phyloP scores from a whole-genome alignment of 2,888 invertebrate genomes.

The Megalurothrips usitatus region DNA sequence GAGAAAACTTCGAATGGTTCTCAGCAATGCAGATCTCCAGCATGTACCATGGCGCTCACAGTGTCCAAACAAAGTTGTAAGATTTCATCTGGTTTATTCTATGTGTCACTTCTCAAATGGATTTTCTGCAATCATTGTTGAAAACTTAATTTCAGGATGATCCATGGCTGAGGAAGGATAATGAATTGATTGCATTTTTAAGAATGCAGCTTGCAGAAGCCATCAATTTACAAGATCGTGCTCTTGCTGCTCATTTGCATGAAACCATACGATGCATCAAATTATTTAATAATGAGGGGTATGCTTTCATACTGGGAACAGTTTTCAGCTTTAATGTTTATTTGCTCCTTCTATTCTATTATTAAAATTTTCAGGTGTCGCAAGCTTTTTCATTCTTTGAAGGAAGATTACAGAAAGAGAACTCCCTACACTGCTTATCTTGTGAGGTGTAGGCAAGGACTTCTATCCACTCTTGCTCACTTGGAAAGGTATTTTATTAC shows the following conservation, averaged over 20 bases:
- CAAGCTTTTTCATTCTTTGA: slow-evolving; percentile 67
- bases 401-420: slow-evolving; percentile 69
- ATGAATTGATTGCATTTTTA: slow-evolving; percentile 59
- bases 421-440: slow-evolving; percentile 80
- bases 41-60: slow-evolving; percentile 48
- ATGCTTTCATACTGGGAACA: slow-evolving; percentile 30
- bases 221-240: slow-evolving; percentile 70
- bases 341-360: not conserved
- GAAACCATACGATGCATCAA: slow-evolving; percentile 77
- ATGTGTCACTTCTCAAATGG: slow-evolving; percentile 38
- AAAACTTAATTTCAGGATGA: slow-evolving; percentile 43
- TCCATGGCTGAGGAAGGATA: slow-evolving; percentile 44
- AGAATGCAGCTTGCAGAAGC: slow-evolving; percentile 77
- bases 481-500: slow-evolving; percentile 56
- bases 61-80: slow-evolving; percentile 31
- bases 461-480: slow-evolving; percentile 69
- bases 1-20: slow-evolving; percentile 81
- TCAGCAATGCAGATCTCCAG: slow-evolving; percentile 81
- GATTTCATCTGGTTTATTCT: slow-evolving; percentile 28
- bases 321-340: not conserved
- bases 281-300: slow-evolving; percentile 62
- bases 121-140: not conserved
- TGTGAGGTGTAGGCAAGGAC: slow-evolving; percentile 70
- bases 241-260: slow-evolving; percentile 71
- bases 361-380: slow-evolving; percentile 54